Evolutionary conservation across 1,140 invertebrate species (phyloP).

Genomic region (Oncopeltus fasciatus): DNA sequence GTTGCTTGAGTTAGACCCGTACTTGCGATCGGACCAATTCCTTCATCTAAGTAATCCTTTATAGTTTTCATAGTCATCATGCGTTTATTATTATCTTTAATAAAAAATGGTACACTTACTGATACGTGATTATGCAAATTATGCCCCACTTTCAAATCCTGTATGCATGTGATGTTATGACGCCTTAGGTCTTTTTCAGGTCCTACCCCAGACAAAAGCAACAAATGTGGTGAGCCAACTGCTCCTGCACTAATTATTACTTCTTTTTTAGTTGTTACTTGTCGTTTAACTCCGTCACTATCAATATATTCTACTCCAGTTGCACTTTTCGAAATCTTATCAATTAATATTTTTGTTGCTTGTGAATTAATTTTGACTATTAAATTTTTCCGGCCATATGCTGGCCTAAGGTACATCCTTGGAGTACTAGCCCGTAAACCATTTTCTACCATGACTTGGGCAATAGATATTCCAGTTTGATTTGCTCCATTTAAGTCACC

Average conservation of each 20-base stretch:
- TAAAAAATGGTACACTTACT: constrained; percentile 29
- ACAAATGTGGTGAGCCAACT: constrained; percentile 53
- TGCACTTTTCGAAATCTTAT: constrained; percentile 37
- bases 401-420: constrained; percentile 39
- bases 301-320: constrained; percentile 43
- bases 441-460: constrained; percentile 24
- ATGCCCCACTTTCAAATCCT: constrained; percentile 40
- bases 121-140: constrained; percentile 42
- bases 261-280: constrained; percentile 35
- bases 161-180: constrained; percentile 32
- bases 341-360: constrained; percentile 56
- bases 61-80: constrained; percentile 29
- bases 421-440: constrained; percentile 30
- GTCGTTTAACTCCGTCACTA: constrained; percentile 22
- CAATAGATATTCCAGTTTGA: constrained; percentile 33
- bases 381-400: constrained; percentile 42
- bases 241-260: constrained; percentile 55
- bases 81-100: constrained; percentile 28
- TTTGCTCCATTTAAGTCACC: constrained; percentile 42
- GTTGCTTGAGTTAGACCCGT: constrained; percentile 34
- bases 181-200: constrained; percentile 39
- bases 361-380: constrained; percentile 50
- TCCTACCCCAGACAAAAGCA: constrained; percentile 58
- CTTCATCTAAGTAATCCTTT: constrained; percentile 29
- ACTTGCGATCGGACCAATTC: constrained; percentile 32